These are phyloP conservation scores for Actenoides hombroni DNA, from an alignment of 2,113 vertebrate genomes.

Conservation along the genomic window DNA sequence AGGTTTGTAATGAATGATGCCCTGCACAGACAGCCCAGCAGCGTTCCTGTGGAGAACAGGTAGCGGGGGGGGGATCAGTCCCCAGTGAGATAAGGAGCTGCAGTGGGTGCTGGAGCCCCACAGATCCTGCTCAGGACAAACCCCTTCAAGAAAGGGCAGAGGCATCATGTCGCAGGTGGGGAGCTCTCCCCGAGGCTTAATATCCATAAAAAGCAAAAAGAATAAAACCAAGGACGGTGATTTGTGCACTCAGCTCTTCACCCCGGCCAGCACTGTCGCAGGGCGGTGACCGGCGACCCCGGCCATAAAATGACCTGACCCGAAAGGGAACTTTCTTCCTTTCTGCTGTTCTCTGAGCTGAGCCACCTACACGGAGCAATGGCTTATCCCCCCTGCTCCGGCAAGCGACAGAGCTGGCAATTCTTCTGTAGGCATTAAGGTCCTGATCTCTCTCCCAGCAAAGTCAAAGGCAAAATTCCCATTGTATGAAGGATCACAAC, in stretches of 20 bases:
- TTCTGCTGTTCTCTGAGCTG: neutral
- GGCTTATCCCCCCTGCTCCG: neutral
- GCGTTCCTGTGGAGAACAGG: neutral
- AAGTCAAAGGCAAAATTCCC: slow-evolving; percentile 51
- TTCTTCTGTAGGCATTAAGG: slow-evolving; percentile 4
- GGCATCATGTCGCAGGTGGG: rapidly evolving
- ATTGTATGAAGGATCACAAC: neutral
- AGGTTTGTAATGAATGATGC: neutral
- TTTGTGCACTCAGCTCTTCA: neutral
- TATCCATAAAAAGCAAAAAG: neutral
- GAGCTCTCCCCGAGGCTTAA: neutral
- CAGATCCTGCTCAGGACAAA: neutral
- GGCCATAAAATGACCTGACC: neutral
- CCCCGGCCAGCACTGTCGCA: neutral
- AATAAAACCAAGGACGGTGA: neutral
- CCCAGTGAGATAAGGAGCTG: neutral
- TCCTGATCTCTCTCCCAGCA: slow-evolving; percentile 29
- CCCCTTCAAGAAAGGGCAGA: neutral
- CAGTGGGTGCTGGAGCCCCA: neutral
- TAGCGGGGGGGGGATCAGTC: neutral
- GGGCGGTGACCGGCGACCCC: neutral
- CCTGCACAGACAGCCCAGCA: neutral
- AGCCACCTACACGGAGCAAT: neutral
- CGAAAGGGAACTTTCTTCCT: neutral
- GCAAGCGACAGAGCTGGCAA: neutral